Percentiles rank a stretch among this genome's conserved stretches.
These are phyloP conservation scores for Suillia variegata DNA, from an alignment of 2,888 invertebrate genomes.

Conservation along the genomic window DNA sequence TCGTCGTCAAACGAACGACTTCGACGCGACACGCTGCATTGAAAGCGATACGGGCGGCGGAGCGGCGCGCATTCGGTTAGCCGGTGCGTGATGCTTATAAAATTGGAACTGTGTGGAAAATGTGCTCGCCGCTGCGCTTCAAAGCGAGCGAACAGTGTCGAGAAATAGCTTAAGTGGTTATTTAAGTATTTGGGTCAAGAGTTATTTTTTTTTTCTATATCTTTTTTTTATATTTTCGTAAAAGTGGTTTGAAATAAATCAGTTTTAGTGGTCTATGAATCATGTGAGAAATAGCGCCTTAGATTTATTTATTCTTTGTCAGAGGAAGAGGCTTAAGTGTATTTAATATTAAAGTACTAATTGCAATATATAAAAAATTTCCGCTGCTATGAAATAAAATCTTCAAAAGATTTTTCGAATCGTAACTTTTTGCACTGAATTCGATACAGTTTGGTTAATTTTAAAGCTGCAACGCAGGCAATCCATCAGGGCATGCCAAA, in stretches of 20 bases:
- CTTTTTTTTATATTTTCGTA: background rate
- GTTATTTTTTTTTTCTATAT: background rate
- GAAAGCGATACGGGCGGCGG: background rate
- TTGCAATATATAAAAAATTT: no score
- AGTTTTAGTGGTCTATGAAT: background rate
- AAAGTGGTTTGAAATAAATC: slow-evolving; percentile 7
- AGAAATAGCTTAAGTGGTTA: slow-evolving; percentile 7
- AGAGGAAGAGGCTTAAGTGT: no score
- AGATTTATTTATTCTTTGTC: no score
- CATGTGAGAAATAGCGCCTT: background rate
- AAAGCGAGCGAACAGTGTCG: no score
- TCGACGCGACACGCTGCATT: no score
- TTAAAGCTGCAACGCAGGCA: background rate
- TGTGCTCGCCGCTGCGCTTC: no score
- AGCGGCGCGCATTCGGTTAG: background rate
- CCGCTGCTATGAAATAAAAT: no score
- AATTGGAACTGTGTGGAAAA: background rate
- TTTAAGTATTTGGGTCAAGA: slow-evolving; percentile 11
- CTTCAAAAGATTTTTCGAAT: no score
- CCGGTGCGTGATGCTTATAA: slow-evolving; percentile 13
- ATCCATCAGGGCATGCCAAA: slow-evolving; percentile 7
- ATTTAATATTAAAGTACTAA: no score
- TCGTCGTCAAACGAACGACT: no score
- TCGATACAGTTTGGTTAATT: background rate
- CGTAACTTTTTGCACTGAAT: background rate